Percentiles rank a stretch among this genome's conserved stretches.
Conservation (phyloP, 2,113 vertebrate genomes). For the Paraplagusia blochii region DNA sequence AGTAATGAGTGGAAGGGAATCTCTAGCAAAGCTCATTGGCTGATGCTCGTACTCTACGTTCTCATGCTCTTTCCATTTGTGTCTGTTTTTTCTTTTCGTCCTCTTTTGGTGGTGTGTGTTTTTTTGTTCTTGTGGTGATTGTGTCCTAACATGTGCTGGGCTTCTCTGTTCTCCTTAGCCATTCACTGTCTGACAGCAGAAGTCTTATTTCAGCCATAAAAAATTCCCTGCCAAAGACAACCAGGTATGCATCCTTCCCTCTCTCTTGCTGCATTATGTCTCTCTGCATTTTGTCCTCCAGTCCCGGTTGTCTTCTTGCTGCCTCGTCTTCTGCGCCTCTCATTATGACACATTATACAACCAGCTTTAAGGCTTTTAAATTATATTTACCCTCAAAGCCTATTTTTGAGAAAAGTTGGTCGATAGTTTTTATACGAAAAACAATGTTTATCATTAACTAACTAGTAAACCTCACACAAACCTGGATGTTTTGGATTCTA, state of each 20-base stretch:
- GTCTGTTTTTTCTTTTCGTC: conserved; percentile 10
- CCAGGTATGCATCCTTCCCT: conserved; percentile 75
- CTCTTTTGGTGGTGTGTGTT: conserved; percentile 9
- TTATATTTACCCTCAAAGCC: too few species aligned
- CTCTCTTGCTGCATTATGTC: conserved; percentile 58
- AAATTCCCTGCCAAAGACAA: conserved; percentile 71
- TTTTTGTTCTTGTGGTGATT: conserved; percentile 46
- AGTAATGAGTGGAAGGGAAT: not conserved
- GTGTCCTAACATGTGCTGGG: conserved; percentile 77
- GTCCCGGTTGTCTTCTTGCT: conserved; percentile 41
- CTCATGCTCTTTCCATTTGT: conserved; percentile 45
- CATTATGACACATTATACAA: conserved; percentile 36
- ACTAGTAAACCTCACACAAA: too few species aligned
- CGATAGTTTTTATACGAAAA: too few species aligned
- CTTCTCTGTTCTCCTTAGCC: conserved; percentile 78
- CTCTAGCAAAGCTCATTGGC: conserved; percentile 54
- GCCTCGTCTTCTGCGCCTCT: conserved; percentile 27
- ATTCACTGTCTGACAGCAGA: conserved; percentile 80
- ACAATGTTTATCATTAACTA: too few species aligned
- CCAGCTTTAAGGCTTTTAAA: conserved; percentile 11
- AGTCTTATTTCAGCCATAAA: conserved; percentile 80
- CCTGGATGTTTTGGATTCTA: too few species aligned
- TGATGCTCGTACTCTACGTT: conserved; percentile 38
- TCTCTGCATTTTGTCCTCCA: conserved; percentile 50
- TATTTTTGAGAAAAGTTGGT: too few species aligned